These are phyloP conservation scores for Trissolcus basalis DNA, from an alignment of 1,140 invertebrate genomes.

Conservation along the genomic window DNA sequence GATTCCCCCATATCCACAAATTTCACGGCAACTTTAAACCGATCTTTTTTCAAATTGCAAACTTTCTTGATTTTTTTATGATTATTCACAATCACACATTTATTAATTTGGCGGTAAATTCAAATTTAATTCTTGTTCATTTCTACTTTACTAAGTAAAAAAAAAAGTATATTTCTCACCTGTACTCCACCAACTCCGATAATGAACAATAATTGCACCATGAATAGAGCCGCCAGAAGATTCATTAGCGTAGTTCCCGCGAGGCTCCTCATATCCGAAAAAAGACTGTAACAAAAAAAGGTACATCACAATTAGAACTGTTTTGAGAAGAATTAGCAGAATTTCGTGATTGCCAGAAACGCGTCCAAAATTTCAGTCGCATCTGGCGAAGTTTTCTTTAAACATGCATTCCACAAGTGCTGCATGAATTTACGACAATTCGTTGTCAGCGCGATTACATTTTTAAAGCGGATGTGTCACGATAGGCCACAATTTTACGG, in stretches of 20 bases:
- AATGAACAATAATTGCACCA: constrained; percentile 83
- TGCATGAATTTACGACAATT: constrained; percentile 47
- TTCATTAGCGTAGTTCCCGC: constrained; percentile 83
- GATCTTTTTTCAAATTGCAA: no score
- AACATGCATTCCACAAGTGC: constrained; percentile 51
- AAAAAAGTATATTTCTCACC: constrained; percentile 65
- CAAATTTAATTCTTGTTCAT: no score
- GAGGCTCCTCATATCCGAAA: constrained; percentile 81
- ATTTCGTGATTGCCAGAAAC: constrained; percentile 13
- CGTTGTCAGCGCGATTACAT: constrained; percentile 31
- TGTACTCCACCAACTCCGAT: constrained; percentile 82
- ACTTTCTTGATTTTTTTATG: no score
- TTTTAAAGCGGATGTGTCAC: constrained; percentile 35
- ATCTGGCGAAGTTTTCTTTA: constrained; percentile 27
- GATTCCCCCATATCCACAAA: no score
- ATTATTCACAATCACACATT: no score
- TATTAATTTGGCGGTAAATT: no score
- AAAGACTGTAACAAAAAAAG: constrained; percentile 78
- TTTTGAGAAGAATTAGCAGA: constrained; percentile 25
- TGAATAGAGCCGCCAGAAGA: constrained; percentile 81
- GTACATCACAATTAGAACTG: background rate
- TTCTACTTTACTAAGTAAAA: no score
- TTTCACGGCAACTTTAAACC: no score
- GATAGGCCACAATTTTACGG: constrained; percentile 6
- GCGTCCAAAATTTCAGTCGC: constrained; percentile 15